Base-by-base conservation (phyloP, 2,888 invertebrate species). In the Cephus spinipes region DNA sequence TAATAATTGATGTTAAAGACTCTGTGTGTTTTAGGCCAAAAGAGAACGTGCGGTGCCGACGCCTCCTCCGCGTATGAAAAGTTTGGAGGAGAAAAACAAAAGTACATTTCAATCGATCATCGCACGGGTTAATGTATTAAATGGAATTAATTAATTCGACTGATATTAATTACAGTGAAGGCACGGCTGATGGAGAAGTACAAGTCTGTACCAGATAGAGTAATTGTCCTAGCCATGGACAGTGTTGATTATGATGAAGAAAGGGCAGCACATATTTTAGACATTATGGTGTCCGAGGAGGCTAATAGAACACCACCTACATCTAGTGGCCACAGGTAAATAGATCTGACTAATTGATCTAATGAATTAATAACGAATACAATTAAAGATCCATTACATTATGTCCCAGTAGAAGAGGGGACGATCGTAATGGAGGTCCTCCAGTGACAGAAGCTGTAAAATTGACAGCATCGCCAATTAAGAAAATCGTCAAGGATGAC, bases 201-300 rank as follows among this genome's bases (percentile, higher is more conserved):
- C 90, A 94, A 94, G 76, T 94, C 94, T 74, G 94, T 97, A 40
- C 95, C 97, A 0, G 97, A 97, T 84, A 94, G 96, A 81, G 95
- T 98, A 15, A 94, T 98, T 76, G 92, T 94, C 1, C 95, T 98
- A 90, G 98, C 98, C 0, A 92, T 98, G 81, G 98, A 98, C 87
- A 97, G 97, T 87, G 97, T 97, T 0, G 95, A 96, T 87, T 98
- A 95, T 91, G 95, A 97, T 83, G 97, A 97, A 89, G 95, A 95
- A 77, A 94, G 96, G 77, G 97, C 97, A 0, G 95, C 94, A 83
- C 96, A 96, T 90, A 96, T 98, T 83, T 92, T 98, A 76, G 93
- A 94, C 84, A 95, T 95, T 40, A 96, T 95, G 90, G 92, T 94
- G 12, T 93, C 94, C 81, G 96, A 96, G 85, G 96, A 96, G 85